Base-by-base conservation (phyloP, 2,113 vertebrate species). In the Hymenochirus boettgeri region DNA sequence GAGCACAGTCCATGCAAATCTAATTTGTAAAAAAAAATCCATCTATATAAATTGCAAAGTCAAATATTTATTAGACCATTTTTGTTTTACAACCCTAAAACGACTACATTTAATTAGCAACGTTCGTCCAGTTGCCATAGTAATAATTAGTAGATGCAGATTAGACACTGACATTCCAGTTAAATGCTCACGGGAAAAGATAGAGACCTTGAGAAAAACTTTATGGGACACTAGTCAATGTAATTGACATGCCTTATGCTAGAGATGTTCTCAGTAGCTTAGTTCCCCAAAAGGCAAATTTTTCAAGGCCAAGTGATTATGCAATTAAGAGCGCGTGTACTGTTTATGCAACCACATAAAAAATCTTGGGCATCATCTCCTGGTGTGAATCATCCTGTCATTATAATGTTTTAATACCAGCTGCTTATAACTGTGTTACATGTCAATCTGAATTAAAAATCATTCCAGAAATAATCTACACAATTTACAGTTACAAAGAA, bases 381-480 rank as follows among this genome's bases (percentile, higher is more conserved):
- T 59, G 55, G 64, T 59, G 46, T 51, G 55, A 66, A 66, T 66
- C 64, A 37, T 50, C 54, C 51, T 66, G 63, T 66, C 63, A 51
- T 58, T 66, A 58, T 51, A 66, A 51, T 66, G 57, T 57, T 42
- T 66, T 27, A 66, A 42, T 29, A 57, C 45, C 64, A 52, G 46
- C 23, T 66, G 46, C 64, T 66, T 58, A 66, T 66, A 46, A 58
- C 55, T 52, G 23, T 51, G 29, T 66, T 58, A 23, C 21, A 52
- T 19, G 57, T 66, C 55, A 58, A 59, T 66, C 55, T 66, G 57
- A 66, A 59, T 66, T 58, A 58, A 55, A 26, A 66, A 66, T 59
- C 50, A 58, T 58, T 51, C 64, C 33, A 58, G 55, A 66, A 58
- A 58, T 27, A 66, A 21, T n/a, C 39, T 19, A 23, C 55, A 37